Evolutionary conservation across 2,888 invertebrate species (phyloP).

Genomic region (Nematopogon swammerdamellus): DNA sequence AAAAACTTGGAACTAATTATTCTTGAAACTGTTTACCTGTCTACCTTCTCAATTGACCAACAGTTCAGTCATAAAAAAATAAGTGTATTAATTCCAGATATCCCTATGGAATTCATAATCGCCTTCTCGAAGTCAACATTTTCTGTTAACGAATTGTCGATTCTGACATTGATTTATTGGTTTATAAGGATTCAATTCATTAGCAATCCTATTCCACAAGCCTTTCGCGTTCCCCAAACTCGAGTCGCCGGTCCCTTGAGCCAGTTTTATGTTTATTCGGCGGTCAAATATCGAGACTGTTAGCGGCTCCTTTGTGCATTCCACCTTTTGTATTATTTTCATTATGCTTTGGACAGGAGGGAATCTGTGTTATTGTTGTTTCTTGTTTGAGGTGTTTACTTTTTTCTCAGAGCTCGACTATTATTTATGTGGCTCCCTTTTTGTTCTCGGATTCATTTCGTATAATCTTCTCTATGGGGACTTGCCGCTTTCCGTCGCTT

Average conservation of each 20-base stretch:
- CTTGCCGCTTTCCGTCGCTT: neutral
- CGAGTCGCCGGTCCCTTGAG: neutral
- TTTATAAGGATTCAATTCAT: neutral
- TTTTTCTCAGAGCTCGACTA: conserved; percentile 28
- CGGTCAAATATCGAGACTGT: conserved; percentile 26
- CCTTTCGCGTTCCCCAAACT: neutral
- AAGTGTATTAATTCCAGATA: too few relatives aligned
- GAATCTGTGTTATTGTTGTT: conserved; percentile 39
- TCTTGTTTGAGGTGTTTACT: conserved; percentile 34
- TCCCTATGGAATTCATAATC: neutral
- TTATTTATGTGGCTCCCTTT: conserved; percentile 30
- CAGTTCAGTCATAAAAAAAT: too few relatives aligned
- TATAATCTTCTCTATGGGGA: conserved; percentile 15
- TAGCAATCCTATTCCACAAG: neutral
- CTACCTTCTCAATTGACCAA: too few relatives aligned
- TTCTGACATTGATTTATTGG: neutral
- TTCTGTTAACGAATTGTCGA: neutral
- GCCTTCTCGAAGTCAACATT: neutral
- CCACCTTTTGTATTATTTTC: conserved; percentile 27
- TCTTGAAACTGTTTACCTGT: too few relatives aligned
- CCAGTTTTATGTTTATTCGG: conserved; percentile 18
- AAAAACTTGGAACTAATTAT: too few relatives aligned
- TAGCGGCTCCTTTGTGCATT: conserved; percentile 18
- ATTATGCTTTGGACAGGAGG: conserved; percentile 17
- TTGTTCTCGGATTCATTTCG: conserved; percentile 25